Evolutionary conservation across 1,140 invertebrate genomes (phyloP), one percentile per base, ranked within the genome.

Genomic region (Penaeus japonicus): DNA sequence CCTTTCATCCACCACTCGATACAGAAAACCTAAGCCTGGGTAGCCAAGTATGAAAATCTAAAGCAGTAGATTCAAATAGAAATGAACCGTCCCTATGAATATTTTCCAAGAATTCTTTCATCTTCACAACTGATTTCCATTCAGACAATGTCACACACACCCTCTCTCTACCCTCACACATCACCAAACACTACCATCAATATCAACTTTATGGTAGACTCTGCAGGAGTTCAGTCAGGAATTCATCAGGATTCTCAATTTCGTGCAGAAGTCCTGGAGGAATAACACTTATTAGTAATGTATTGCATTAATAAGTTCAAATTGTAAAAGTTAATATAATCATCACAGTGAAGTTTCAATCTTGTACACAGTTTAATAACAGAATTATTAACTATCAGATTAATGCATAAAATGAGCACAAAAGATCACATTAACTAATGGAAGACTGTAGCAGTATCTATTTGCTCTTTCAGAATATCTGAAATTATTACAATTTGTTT

Each of bases 201-300:
- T 20, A 20, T 22, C 79, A 1, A 24, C 79, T 30, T 83, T 87
- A 90, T n/a, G 91, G 89, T 39, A 91, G 65, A 79, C 89, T 89
- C 55, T 90, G 87, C 18, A 93, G 75, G 1, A 92, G 82, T 70
- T 95, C 94, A 32, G 91, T 93, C 91, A 95, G 93, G 91, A 94
- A 95, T 83, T 93, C 93, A 87, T 94, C 93, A 59, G 95, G 94
- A 91, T 94, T 93, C 32, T 93, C 91, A 90, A 95, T 94, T 89
- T 95, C 95, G 91, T 94, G 94, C 90, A 95, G 92, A 87, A 96
- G 92, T 92, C 94, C 95, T 96, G 92, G 77, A 94, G 94, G 89
- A 90, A 91, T 91, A 90, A 91, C 85, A 91, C 84, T 86, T 54
- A 88, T 84, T 77, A 89, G 65, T 57, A 57, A 73, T 73, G 35